phyloP scores from a whole-genome alignment of 2,797 vertebrate species.

The Molothrus aeneus region DNA sequence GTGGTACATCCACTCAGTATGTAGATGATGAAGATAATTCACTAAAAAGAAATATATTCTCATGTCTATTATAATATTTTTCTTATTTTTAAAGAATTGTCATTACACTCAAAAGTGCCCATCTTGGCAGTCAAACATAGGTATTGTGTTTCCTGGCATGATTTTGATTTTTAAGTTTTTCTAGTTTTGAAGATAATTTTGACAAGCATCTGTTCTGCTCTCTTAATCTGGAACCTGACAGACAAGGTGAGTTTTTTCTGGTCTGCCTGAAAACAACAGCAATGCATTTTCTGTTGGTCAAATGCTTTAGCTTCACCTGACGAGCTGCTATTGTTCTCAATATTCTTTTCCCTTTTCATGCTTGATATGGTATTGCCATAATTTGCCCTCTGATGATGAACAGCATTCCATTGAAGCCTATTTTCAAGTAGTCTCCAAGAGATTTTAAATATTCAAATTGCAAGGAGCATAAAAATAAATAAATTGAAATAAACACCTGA shows the following conservation, averaged over 20 bases:
- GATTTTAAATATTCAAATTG: neutral
- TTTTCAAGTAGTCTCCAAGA: neutral
- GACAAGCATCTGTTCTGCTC: neutral
- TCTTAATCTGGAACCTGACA: neutral
- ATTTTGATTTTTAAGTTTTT: neutral
- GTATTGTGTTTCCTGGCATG: fast-evolving
- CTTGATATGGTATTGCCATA: neutral
- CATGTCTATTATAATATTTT: neutral
- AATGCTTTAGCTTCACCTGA: neutral
- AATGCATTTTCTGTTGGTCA: neutral
- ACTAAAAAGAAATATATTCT: neutral
- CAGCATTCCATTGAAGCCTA: neutral
- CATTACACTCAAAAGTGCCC: neutral
- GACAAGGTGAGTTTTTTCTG: neutral
- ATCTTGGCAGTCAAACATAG: neutral
- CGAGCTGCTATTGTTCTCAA: neutral
- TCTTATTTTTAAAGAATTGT: neutral
- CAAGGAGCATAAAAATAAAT: neutral
- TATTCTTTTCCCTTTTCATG: neutral
- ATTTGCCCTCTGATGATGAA: neutral
- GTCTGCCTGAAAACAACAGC: neutral
- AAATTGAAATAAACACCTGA: neutral
- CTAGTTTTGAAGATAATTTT: neutral
- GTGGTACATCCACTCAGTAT: neutral
- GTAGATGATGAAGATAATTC: neutral